These are phyloP conservation scores for Pocillopora meandrina DNA, from an alignment of 92 coral and sea anemone genomes.

Conservation along the genomic window DNA sequence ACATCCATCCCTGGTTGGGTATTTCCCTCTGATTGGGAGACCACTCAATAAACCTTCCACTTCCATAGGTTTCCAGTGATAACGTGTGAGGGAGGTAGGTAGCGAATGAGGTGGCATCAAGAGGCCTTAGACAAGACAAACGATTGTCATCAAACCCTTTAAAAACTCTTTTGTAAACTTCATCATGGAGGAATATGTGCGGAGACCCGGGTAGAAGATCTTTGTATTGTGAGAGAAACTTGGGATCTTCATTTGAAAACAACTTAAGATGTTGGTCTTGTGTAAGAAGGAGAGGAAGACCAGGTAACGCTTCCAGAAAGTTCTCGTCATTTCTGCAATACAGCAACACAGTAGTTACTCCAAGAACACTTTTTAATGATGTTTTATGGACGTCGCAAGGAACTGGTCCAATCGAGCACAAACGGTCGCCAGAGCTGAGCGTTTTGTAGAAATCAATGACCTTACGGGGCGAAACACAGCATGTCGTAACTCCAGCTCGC, in stretches of 20 bases:
- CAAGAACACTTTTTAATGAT: slow-evolving; percentile 25
- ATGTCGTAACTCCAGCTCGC: slow-evolving; percentile 35
- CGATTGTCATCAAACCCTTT: neutral
- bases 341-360: slow-evolving; percentile 35
- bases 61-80: neutral
- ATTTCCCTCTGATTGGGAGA: neutral
- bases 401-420: slow-evolving; percentile 45
- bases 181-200: slow-evolving; percentile 52
- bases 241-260: slow-evolving; percentile 38
- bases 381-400: slow-evolving; percentile 43
- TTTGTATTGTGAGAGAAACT: slow-evolving; percentile 54
- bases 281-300: slow-evolving; percentile 82
- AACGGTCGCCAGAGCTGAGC: neutral
- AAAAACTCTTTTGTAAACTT: neutral
- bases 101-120: slow-evolving; percentile 34
- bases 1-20: slow-evolving; percentile 25
- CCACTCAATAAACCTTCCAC: slow-evolving; percentile 6
- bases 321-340: slow-evolving; percentile 61
- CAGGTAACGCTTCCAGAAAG: slow-evolving; percentile 61
- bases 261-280: slow-evolving; percentile 63
- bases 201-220: slow-evolving; percentile 60
- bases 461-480: slow-evolving; percentile 33
- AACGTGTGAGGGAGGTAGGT: slow-evolving; percentile 15
- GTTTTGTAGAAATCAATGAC: slow-evolving; percentile 61
- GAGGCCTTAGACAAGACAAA: slow-evolving; percentile 11